These are phyloP conservation scores for Pyrgilauda ruficollis DNA, from an alignment of 2,113 vertebrate species.

Conservation along the genomic window DNA sequence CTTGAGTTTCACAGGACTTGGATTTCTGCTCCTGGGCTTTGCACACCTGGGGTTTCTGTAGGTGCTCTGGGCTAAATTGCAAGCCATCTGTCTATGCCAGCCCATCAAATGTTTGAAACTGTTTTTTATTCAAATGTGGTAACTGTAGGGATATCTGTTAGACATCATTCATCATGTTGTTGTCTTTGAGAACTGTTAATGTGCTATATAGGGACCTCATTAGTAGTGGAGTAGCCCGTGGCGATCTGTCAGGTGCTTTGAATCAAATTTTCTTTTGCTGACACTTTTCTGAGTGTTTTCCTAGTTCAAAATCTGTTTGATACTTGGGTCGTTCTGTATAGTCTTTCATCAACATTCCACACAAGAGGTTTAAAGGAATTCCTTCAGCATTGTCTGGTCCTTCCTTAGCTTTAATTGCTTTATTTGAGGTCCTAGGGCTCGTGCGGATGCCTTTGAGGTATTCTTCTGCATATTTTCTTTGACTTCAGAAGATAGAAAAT, in stretches of 20 bases:
- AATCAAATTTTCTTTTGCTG: constrained; percentile 8
- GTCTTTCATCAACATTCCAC: constrained; percentile 16
- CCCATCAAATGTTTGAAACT: not conserved
- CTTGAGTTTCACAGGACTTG: not conserved
- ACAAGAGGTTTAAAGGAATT: constrained; percentile 40
- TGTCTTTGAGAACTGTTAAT: not conserved
- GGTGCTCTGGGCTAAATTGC: not conserved
- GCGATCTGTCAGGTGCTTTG: not conserved
- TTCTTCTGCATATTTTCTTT: constrained; percentile 29
- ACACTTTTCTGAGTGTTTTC: not conserved
- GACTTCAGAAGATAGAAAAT: constrained; percentile 2
- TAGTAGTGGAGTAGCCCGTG: constrained; percentile 2
- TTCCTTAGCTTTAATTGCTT: constrained; percentile 27
- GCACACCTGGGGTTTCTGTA: not conserved
- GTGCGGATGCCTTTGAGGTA: constrained; percentile 9
- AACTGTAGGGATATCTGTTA: not conserved
- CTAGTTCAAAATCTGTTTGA: not conserved
- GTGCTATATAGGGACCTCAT: not conserved
- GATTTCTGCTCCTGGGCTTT: not conserved
- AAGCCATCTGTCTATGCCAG: not conserved
- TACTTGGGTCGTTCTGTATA: not conserved
- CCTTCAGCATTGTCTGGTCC: not conserved
- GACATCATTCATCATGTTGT: not conserved
- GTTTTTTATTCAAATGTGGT: not conserved
- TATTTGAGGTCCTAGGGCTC: not conserved